Evolutionary conservation across 2,113 vertebrate species (phyloP).

Genomic region (Tragelaphus scriptus): DNA sequence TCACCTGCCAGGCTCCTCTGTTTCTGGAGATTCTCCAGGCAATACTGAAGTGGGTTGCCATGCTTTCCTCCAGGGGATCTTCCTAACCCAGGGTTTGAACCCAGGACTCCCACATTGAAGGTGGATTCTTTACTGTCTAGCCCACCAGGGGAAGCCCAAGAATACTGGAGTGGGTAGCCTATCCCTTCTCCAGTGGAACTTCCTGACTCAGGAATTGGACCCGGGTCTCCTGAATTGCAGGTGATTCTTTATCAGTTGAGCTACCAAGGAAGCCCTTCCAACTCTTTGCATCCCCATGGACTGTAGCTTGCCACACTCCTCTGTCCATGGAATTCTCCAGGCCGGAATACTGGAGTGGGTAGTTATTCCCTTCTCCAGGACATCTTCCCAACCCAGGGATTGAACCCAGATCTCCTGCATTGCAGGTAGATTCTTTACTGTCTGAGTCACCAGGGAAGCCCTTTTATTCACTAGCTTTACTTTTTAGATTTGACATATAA

Average conservation of each 20-base stretch:
- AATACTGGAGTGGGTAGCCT: not conserved
- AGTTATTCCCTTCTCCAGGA: not conserved
- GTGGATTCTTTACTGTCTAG: not conserved
- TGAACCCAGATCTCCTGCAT: not conserved
- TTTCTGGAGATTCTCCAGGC: not conserved
- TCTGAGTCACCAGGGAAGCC: not conserved
- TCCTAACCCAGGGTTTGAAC: not conserved
- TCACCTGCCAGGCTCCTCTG: not conserved
- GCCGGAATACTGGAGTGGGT: not conserved
- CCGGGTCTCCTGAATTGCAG: not conserved
- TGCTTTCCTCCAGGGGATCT: not conserved
- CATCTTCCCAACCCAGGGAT: not conserved
- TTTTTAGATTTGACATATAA: not conserved
- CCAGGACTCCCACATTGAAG: not conserved
- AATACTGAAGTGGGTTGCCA: not conserved
- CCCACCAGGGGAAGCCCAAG: not conserved
- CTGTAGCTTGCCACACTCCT: not conserved
- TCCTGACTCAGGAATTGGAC: not conserved
- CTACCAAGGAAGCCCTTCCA: not conserved
- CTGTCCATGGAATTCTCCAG: not conserved
- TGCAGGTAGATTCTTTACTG: not conserved
- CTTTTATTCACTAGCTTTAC: not conserved
- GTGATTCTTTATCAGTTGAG: not conserved
- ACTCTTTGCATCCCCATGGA: not conserved
- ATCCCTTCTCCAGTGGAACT: not conserved